Evolutionary conservation across 2,888 invertebrate genomes (phyloP).

Genomic region (Pseudanteris insignis): DNA sequence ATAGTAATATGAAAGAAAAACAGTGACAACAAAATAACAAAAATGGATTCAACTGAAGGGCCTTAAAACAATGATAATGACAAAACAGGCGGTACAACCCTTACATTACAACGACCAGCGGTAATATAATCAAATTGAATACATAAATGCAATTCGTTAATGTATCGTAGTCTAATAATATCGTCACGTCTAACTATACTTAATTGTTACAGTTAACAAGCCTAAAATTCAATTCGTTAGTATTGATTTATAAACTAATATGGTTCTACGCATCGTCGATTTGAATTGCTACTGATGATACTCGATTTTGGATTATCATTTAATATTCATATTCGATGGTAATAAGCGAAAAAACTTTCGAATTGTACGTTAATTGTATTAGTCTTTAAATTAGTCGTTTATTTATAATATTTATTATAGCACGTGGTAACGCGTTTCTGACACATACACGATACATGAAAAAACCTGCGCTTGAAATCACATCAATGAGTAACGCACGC

Average conservation of each 20-base stretch:
- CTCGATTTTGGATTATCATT: constrained; percentile 43
- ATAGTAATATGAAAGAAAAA: not conserved
- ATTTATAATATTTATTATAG: constrained; percentile 52
- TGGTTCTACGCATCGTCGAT: constrained; percentile 42
- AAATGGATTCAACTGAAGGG: not conserved
- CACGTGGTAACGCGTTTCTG: constrained; percentile 58
- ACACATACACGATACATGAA: constrained; percentile 63
- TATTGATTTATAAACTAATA: constrained; percentile 45
- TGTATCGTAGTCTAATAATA: constrained; percentile 21
- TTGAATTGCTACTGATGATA: constrained; percentile 39
- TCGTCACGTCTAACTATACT: constrained; percentile 34
- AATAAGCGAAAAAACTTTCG: constrained; percentile 52
- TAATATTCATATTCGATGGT: constrained; percentile 44
- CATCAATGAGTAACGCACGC: constrained; percentile 59
- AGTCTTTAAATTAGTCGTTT: constrained; percentile 48
- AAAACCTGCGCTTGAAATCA: constrained; percentile 62
- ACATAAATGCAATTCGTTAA: constrained; percentile 15
- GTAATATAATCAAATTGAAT: constrained; percentile 23
- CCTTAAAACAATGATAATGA: not conserved
- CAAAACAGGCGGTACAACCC: no score
- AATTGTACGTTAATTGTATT: constrained; percentile 53
- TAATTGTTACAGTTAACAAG: constrained; percentile 42
- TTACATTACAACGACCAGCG: not conserved
- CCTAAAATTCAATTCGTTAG: constrained; percentile 48
- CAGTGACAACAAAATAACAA: not conserved